Percentiles rank a stretch among this genome's conserved stretches.
These are phyloP conservation scores for Babylonia areolata DNA, from an alignment of 1,140 invertebrate species.

Conservation along the genomic window DNA sequence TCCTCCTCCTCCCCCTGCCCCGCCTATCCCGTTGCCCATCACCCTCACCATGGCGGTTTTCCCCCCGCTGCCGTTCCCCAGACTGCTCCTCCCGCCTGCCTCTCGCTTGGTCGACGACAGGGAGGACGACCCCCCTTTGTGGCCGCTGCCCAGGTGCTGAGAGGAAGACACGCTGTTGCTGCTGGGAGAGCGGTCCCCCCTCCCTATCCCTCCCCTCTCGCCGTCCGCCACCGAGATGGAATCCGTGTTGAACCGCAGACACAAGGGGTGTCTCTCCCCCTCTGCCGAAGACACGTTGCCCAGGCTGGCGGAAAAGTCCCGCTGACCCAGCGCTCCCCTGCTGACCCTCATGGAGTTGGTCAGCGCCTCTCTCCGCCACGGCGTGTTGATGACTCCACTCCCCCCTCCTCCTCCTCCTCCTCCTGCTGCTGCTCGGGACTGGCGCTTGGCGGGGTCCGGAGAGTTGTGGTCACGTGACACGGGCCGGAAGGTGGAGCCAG, in stretches of 20 bases:
- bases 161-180: neutral
- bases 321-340: neutral
- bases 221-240: neutral
- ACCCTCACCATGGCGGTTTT: neutral
- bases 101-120: no score
- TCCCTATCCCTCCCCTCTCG: no score
- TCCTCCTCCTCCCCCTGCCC: no score
- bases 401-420: neutral
- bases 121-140: neutral
- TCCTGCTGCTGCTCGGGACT: no score
- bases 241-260: no score
- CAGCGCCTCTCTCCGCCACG: neutral
- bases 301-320: neutral
- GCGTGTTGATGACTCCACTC: no score
- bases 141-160: neutral
- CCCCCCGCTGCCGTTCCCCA: neutral
- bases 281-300: neutral
- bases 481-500: slow-evolving; percentile 12
- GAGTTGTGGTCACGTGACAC: slow-evolving; percentile 30
- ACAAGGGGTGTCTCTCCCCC: neutral
- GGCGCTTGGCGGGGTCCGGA: neutral
- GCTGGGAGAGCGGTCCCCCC: neutral
- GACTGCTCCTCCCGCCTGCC: neutral
- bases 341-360: neutral
- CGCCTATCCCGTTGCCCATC: neutral